Conservation (phyloP, 92 coral and sea anemone genomes). For the Meandrina meandrites region DNA sequence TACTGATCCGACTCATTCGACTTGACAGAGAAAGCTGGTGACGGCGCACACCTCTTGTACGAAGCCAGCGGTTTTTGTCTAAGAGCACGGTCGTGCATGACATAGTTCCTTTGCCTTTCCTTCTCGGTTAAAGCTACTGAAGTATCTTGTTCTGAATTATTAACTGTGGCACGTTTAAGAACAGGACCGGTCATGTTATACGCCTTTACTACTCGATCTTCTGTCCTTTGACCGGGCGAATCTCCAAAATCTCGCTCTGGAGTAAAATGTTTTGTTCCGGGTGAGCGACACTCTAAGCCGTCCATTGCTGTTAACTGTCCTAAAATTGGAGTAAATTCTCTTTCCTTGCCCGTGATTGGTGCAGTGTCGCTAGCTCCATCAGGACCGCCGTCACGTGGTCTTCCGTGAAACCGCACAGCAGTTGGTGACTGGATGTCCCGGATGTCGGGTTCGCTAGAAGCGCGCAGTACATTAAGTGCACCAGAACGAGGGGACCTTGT, state of each 20-base stretch:
- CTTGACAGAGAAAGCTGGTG: conserved; percentile 79
- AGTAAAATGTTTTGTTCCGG: background rate
- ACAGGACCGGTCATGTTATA: conserved; percentile 6
- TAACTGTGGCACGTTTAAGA: background rate
- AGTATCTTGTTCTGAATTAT: background rate
- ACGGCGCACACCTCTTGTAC: conserved; percentile 58
- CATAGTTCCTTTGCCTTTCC: conserved; percentile 5
- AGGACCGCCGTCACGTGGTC: conserved; percentile 82
- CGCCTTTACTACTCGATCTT: background rate
- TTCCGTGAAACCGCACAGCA: conserved; percentile 32
- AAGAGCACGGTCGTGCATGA: conserved; percentile 41
- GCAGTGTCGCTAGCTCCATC: conserved; percentile 86
- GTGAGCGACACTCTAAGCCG: background rate
- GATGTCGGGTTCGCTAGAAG: conserved; percentile 26
- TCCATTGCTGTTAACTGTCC: conserved; percentile 13
- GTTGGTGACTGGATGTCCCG: conserved; percentile 13
- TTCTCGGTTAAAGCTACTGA: conserved; percentile 5
- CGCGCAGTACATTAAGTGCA: conserved; percentile 4
- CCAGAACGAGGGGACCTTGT: conserved; percentile 23
- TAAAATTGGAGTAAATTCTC: conserved; percentile 35
- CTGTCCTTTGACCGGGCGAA: background rate
- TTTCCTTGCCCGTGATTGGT: conserved; percentile 46
- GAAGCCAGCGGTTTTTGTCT: conserved; percentile 57
- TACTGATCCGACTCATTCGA: conserved; percentile 81
- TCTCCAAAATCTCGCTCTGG: conserved; percentile 19